Conservation (phyloP, 2,888 invertebrate species). For the Himalopsyche kuldschensis region DNA sequence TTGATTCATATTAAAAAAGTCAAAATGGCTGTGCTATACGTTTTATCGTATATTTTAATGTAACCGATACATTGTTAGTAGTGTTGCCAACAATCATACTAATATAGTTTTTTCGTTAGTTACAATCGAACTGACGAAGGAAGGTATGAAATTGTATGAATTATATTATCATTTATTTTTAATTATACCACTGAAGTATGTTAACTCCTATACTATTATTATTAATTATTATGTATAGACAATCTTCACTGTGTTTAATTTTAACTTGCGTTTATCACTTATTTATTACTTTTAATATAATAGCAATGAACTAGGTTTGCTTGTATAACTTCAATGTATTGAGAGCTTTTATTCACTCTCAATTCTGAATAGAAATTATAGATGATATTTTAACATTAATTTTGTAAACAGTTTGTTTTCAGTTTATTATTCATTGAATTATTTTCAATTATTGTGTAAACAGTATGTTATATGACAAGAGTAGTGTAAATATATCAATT, state of each 20-base stretch:
- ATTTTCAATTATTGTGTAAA: background rate
- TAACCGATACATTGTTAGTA: slow-evolving; percentile 16
- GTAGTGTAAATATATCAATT: slow-evolving; percentile 29
- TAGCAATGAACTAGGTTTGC: background rate
- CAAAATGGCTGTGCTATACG: slow-evolving; percentile 58
- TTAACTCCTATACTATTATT: background rate
- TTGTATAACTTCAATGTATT: background rate
- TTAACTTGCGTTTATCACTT: background rate
- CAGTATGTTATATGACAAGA: slow-evolving; percentile 7
- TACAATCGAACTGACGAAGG: background rate
- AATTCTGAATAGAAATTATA: background rate
- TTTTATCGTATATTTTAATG: slow-evolving; percentile 42
- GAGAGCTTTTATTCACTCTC: background rate
- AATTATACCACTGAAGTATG: background rate
- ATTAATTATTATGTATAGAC: background rate
- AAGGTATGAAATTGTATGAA: background rate
- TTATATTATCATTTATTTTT: background rate
- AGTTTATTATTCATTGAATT: slow-evolving; percentile 8
- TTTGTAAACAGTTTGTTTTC: slow-evolving; percentile 1
- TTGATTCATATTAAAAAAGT: slow-evolving; percentile 40
- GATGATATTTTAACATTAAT: background rate
- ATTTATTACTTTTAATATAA: slow-evolving; percentile 12
- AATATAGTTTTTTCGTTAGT: background rate
- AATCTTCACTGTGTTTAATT: background rate
- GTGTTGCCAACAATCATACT: background rate